Conservation (phyloP, 2,797 vertebrate species). For the Bradypodion ventrale region DNA sequence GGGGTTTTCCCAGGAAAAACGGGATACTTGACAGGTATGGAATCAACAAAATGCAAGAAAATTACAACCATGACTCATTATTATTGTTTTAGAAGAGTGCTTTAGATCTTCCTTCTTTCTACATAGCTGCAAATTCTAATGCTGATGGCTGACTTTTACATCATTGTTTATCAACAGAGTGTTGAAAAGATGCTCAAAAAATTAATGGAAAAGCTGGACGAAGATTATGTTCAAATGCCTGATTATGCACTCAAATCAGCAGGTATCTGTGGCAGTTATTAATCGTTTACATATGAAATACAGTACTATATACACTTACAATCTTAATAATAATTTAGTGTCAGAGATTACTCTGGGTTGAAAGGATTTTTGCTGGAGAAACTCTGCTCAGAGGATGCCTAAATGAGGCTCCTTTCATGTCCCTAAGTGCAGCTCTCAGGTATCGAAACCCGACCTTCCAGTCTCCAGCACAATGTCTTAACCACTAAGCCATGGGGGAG, state of each 20-base stretch:
- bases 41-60: neutral
- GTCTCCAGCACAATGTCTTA: no score
- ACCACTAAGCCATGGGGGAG: no score
- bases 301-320: no score
- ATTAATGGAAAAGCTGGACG: constrained; percentile 60
- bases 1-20: no score
- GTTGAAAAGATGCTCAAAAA: constrained; percentile 52
- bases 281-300: neutral
- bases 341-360: no score
- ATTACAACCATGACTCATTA: neutral
- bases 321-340: neutral
- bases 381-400: no score
- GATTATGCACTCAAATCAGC: constrained; percentile 69
- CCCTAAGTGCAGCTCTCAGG: no score
- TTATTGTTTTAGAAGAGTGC: neutral
- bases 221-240: constrained; percentile 62
- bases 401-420: no score
- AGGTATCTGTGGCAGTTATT: constrained; percentile 36
- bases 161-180: constrained; percentile 41
- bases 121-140: neutral
- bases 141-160: neutral
- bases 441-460: no score
- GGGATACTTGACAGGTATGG: no score
- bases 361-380: no score
- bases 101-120: neutral